Evolutionary conservation across 2,113 vertebrate genomes (phyloP), one percentile per base, ranked within the genome.

Genomic region (Hiodon alosoides): DNA sequence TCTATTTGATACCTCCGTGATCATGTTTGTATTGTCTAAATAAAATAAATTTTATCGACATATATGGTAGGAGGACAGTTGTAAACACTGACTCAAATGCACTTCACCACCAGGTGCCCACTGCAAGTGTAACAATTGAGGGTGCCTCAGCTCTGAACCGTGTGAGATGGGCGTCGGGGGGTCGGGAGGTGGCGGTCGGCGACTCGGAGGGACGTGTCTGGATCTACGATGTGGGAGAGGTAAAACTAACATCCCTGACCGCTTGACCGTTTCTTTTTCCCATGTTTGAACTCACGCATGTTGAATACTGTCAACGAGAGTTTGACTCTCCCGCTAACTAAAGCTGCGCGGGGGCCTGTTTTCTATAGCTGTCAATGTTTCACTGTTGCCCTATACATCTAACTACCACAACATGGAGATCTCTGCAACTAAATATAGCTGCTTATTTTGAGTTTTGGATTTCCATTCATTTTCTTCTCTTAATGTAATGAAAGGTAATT

Each of bases 181-280:
- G 97, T 69, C 95, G 94, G 85, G 97, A 99, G 81, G 94, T 99
- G 7, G 96, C 97, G 0, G 97, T 99, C 50, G 97, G 97, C 0
- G 97, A 99, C 82, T 98, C 97, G 0, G 97, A 99, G 83, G 97
- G 97, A 8, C 91, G 94, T 6, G 92, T 99, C 71, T 99, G 97
- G 96, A 92, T 99, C 89, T 99, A 99, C 51, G 97, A 99, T 4
- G 93, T 95, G 13, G 96, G 96, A 91, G 97, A 99, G 97, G 97
- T 99, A 93, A 79, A 66, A 76, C 5, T 53, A 72, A 11, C 8
- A 66, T 31, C 31, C 31, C 31, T 31, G 31, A 31, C 31, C 31
- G 31, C 31, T 31, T 31, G 31, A 31, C 31, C 31, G 31, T 31
- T 31, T 31, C 0, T 31, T 31, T 31, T 31, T 31, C 31, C 31